A percentile compares a stretch with the other conserved stretches of the same genome.
Conservation (phyloP, 30 jellyfish, hydroid and myxozoan species). For the Aurelia sp. region DNA sequence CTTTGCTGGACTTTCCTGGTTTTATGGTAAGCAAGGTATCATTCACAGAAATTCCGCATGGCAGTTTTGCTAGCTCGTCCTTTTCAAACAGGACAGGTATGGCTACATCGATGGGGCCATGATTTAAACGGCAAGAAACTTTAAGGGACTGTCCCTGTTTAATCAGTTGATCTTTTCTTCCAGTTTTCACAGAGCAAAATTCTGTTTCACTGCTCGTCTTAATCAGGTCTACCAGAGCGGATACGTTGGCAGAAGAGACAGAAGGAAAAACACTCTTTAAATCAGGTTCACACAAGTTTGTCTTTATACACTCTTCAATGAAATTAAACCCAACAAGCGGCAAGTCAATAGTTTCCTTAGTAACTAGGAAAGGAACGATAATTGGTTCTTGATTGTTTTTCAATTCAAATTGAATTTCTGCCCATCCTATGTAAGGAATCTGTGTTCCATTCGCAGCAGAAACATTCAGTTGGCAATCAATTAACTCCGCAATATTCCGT, state of each 20-base stretch:
- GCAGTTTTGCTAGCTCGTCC: conserved; percentile 9
- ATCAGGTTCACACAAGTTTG: not conserved
- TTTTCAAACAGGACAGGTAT: conserved; percentile 18
- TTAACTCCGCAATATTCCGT: conserved; percentile 22
- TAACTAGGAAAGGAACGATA: conserved; percentile 22
- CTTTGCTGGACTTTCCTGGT: conserved; percentile 48
- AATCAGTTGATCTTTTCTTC: not conserved
- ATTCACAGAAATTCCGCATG: conserved; percentile 10
- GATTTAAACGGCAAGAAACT: conserved; percentile 21
- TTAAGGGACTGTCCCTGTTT: conserved; percentile 10
- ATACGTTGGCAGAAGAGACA: conserved; percentile 1
- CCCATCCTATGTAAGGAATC: conserved; percentile 23
- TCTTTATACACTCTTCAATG: conserved; percentile 15
- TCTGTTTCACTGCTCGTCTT: conserved; percentile 12
- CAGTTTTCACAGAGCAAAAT: conserved; percentile 1
- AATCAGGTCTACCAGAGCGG: not conserved
- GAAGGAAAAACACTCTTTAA: conserved; percentile 1
- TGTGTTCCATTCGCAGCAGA: conserved; percentile 15
- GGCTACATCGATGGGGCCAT: conserved; percentile 14
- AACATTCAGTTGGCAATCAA: conserved; percentile 8
- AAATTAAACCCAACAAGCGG: conserved; percentile 14
- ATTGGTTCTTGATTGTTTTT: not conserved
- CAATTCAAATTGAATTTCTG: conserved; percentile 1
- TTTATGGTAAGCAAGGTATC: conserved; percentile 19
- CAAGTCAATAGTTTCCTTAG: conserved; percentile 3